Evolutionary conservation across 1,140 invertebrate genomes (phyloP).

Genomic region (Leucophenga varia): DNA sequence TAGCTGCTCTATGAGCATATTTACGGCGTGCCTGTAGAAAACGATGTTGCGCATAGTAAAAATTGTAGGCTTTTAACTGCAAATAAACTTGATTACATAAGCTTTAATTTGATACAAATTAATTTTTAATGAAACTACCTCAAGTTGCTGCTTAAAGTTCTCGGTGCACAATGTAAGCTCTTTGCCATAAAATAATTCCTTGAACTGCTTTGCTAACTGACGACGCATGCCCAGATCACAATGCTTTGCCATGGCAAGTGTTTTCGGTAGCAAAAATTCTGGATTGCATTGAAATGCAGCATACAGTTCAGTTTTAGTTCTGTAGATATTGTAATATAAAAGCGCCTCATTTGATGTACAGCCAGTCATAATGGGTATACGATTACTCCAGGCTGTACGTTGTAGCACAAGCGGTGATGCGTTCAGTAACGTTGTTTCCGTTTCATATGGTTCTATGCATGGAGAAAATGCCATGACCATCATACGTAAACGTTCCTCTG

Average conservation of each 20-base stretch:
- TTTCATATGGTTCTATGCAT: constrained; percentile 24
- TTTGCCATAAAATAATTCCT: constrained; percentile 20
- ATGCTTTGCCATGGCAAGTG: constrained; percentile 4
- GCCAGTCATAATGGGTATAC: constrained; percentile 36
- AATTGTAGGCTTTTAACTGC: constrained; percentile 24
- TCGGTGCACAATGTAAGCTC: constrained; percentile 14
- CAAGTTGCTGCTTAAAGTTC: no score
- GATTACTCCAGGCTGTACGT: constrained; percentile 31
- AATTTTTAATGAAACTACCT: no score
- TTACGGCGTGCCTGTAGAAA: constrained; percentile 35
- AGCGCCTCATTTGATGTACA: constrained; percentile 9
- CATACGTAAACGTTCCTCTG: constrained; percentile 16
- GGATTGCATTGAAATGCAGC: constrained; percentile 6
- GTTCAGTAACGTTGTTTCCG: constrained; percentile 18
- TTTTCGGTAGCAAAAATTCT: constrained; percentile 16
- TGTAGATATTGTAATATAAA: no score
- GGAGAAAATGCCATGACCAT: constrained; percentile 12
- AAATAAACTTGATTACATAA: no score
- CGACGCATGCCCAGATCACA: constrained; percentile 13
- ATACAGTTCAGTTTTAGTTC: constrained; percentile 1
- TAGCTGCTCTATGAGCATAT: constrained; percentile 34
- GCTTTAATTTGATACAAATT: no score
- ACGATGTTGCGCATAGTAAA: constrained; percentile 42
- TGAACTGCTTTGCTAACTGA: constrained; percentile 20
- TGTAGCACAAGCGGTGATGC: constrained; percentile 24